Conservation (phyloP, 2,797 vertebrate genomes). For the Spinus olivaceus region DNA sequence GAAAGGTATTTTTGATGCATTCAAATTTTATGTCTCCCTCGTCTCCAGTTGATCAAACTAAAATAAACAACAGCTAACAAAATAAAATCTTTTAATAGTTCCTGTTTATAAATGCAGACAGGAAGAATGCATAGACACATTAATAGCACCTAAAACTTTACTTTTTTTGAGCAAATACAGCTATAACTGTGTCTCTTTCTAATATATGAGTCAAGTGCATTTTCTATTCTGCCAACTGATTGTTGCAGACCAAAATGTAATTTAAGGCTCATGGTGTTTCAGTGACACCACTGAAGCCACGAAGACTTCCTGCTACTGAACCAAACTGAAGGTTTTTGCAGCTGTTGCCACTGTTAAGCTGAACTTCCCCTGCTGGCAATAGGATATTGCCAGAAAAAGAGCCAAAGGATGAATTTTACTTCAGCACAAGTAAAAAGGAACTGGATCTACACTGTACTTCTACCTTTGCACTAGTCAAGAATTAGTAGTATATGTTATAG, state of each 20-base stretch:
- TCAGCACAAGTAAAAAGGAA: not conserved
- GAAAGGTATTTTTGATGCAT: not conserved
- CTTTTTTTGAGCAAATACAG: not conserved
- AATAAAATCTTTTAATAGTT: not conserved
- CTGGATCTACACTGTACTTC: not conserved
- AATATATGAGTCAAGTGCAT: not conserved
- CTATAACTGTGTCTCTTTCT: not conserved
- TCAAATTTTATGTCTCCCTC: not conserved
- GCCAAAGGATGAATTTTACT: not conserved
- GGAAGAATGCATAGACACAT: not conserved
- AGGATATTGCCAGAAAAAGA: not conserved
- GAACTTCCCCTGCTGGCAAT: not conserved
- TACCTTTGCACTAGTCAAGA: not conserved
- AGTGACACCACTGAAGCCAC: not conserved
- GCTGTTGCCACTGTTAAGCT: not conserved
- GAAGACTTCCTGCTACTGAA: not conserved
- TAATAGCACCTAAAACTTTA: not conserved
- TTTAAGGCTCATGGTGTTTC: not conserved
- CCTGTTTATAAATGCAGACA: not conserved
- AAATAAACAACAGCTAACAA: not conserved
- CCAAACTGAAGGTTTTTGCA: not conserved
- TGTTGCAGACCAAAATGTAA: not conserved
- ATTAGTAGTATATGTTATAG: not conserved
- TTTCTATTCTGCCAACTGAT: not conserved
- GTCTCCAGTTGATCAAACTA: not conserved